Conservation (phyloP, 1,140 invertebrate species). For the Varroa destructor region DNA sequence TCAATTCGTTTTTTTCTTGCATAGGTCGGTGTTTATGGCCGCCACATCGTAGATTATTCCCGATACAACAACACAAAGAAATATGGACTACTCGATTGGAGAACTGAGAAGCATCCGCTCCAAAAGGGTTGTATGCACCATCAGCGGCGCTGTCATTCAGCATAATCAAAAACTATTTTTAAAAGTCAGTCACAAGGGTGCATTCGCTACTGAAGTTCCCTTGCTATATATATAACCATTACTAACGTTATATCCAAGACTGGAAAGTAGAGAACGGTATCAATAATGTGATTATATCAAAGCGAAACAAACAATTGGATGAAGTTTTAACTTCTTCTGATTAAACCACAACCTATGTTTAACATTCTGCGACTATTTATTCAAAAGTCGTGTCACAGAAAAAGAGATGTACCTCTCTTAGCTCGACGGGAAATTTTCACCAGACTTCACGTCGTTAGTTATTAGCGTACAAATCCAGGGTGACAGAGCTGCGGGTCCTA, state of each 20-base stretch:
- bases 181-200: not conserved
- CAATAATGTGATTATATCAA: too few relatives aligned
- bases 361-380: too few relatives aligned
- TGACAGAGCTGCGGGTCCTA: not conserved
- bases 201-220: too few relatives aligned
- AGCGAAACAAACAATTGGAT: too few relatives aligned
- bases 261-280: not conserved
- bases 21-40: too few relatives aligned
- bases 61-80: not conserved
- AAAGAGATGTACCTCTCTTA: not conserved
- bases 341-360: too few relatives aligned
- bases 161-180: not conserved
- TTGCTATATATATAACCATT: not conserved
- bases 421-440: not conserved
- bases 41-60: too few relatives aligned
- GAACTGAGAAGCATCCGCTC: not conserved
- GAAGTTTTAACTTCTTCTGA: too few relatives aligned
- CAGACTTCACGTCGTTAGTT: not conserved
- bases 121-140: not conserved
- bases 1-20: too few relatives aligned
- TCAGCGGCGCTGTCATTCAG: not conserved
- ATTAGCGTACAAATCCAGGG: not conserved
- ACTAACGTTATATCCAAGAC: not conserved
- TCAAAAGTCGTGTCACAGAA: too few relatives aligned
- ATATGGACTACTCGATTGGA: constrained; percentile 4